Evolutionary conservation across 2,113 vertebrate genomes (phyloP).

Genomic region (Notiomystis cincta): DNA sequence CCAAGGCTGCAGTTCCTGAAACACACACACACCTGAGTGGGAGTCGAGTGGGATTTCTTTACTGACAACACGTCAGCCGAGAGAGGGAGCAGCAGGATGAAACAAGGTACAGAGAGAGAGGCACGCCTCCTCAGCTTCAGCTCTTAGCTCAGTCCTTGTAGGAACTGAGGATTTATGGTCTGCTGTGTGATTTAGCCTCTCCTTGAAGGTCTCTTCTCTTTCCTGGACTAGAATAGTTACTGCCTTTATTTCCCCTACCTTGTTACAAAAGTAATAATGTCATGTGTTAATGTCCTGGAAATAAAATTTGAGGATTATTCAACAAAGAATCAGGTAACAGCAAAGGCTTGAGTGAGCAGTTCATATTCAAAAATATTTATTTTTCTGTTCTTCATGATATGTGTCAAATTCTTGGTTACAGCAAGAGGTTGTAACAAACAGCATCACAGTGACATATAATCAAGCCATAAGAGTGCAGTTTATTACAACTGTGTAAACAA

Average conservation of each 20-base stretch:
- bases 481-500: conserved; percentile 48
- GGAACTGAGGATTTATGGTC: neutral
- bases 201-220: neutral
- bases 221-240: neutral
- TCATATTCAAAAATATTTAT: conserved; percentile 54
- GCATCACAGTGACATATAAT: neutral
- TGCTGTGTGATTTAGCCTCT: neutral
- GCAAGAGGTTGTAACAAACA: neutral
- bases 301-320: neutral
- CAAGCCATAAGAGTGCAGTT: neutral
- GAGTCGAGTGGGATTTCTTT: neutral
- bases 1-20: neutral
- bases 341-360: neutral
- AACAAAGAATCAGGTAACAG: neutral
- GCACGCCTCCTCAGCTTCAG: neutral
- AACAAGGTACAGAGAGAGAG: neutral
- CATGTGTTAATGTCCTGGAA: neutral
- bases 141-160: neutral
- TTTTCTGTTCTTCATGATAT: neutral
- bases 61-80: neutral
- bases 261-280: neutral
- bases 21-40: neutral
- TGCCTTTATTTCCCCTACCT: neutral
- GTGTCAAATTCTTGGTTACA: neutral
- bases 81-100: neutral